These are phyloP conservation scores for Urocolius indicus DNA, from an alignment of 2,113 vertebrate genomes.

Conservation along the genomic window DNA sequence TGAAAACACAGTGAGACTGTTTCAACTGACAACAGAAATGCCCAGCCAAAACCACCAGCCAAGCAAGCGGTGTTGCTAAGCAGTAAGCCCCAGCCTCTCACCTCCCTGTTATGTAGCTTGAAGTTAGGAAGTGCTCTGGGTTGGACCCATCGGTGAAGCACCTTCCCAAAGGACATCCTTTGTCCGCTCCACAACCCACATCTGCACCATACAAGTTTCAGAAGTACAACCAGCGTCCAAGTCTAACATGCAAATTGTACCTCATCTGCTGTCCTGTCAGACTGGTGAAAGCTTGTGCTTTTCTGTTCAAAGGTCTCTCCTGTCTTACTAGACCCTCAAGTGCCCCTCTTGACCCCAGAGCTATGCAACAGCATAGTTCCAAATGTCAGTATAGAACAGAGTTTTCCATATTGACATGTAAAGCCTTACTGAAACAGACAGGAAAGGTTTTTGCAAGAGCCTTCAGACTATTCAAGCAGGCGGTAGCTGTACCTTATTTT, in stretches of 20 bases:
- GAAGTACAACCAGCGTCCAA: not conserved
- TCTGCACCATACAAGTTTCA: not conserved
- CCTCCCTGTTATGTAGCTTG: not conserved
- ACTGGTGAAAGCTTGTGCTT: not conserved
- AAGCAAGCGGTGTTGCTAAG: fast-evolving
- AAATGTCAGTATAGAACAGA: fast-evolving
- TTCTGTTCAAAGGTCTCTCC: fast-evolving
- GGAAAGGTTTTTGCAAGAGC: not conserved
- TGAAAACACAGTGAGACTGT: not conserved
- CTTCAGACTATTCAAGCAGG: not conserved
- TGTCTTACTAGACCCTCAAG: not conserved
- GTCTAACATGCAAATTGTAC: not conserved
- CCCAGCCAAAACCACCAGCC: not conserved
- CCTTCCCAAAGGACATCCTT: not conserved
- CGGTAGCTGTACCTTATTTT: not conserved
- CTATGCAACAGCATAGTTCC: fast-evolving
- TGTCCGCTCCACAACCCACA: not conserved
- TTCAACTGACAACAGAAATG: not conserved
- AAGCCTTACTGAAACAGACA: not conserved
- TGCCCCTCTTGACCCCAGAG: not conserved
- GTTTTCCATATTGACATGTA: not conserved
- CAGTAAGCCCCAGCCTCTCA: not conserved
- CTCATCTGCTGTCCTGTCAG: too few species aligned
- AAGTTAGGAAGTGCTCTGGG: not conserved
- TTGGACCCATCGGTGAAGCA: not conserved